Percentiles rank a stretch among this genome's conserved stretches.
Conservation (phyloP, 2,888 invertebrate genomes). For the Meiosimyza decipiens region DNA sequence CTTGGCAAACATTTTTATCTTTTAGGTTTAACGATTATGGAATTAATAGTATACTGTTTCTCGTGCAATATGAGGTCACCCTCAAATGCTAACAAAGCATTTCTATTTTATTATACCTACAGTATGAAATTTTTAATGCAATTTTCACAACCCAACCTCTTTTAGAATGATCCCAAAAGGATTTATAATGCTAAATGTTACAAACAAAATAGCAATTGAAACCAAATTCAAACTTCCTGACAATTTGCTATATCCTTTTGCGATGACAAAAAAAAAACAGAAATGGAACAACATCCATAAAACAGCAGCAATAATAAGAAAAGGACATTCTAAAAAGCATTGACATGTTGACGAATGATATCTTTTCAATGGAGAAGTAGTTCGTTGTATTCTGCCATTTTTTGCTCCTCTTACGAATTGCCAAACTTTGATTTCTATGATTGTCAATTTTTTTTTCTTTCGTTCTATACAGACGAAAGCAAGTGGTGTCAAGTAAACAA, state of each 20-base stretch:
- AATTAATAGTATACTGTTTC: too few relatives aligned
- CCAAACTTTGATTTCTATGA: slow-evolving; percentile 5
- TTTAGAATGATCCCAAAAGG: not conserved
- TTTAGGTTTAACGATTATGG: too few relatives aligned
- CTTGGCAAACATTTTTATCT: not conserved
- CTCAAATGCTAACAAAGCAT: not conserved
- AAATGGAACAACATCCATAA: too few relatives aligned
- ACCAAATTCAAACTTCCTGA: not conserved
- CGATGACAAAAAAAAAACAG: not conserved
- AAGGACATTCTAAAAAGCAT: slow-evolving; percentile 12
- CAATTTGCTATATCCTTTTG: slow-evolving; percentile 1
- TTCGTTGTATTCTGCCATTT: not conserved
- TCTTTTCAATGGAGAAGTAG: slow-evolving; percentile 7
- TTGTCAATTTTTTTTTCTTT: not conserved
- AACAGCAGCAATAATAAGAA: not conserved
- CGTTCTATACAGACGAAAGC: too few relatives aligned
- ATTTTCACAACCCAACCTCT: not conserved
- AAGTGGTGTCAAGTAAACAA: not conserved
- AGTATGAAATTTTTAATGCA: not conserved
- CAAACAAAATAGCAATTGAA: not conserved
- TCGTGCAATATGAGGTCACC: not conserved
- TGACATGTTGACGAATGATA: slow-evolving; percentile 24
- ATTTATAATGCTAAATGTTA: not conserved
- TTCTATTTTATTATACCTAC: too few relatives aligned
- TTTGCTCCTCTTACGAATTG: not conserved